These are phyloP conservation scores for Metallyticus violacea DNA, from an alignment of 2,888 invertebrate genomes.

Conservation along the genomic window DNA sequence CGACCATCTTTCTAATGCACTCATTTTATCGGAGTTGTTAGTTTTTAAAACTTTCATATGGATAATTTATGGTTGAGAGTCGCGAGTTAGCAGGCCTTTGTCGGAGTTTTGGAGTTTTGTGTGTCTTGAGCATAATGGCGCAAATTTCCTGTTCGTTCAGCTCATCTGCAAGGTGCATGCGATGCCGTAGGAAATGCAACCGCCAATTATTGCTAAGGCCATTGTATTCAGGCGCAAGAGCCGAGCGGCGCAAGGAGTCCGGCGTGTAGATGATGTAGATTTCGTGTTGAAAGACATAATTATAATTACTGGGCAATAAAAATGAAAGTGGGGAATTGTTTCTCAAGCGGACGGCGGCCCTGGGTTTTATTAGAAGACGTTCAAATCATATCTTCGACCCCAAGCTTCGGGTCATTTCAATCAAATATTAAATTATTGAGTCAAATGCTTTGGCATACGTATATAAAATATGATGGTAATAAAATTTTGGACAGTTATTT, in stretches of 20 bases:
- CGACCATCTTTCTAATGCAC: not conserved
- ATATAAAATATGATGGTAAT: too few species aligned
- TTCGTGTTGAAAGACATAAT: not conserved
- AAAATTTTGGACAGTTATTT: too few species aligned
- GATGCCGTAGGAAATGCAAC: not conserved
- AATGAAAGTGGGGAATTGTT: not conserved
- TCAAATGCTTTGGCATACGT: too few species aligned
- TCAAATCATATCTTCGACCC: not conserved
- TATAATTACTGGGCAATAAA: not conserved
- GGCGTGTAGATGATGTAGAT: not conserved
- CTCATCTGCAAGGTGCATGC: not conserved
- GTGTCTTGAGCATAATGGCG: not conserved
- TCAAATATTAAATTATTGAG: too few species aligned
- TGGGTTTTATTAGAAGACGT: not conserved
- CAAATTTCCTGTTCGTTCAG: not conserved
- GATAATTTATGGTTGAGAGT: constrained; percentile 3
- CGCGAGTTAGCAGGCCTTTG: not conserved
- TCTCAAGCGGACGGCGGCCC: not conserved
- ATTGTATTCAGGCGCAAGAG: not conserved
- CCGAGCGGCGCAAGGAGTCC: not conserved
- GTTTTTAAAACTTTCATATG: not conserved
- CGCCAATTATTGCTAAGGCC: not conserved
- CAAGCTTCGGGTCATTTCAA: too few species aligned
- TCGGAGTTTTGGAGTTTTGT: not conserved
- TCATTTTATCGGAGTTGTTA: not conserved